phyloP scores from a whole-genome alignment of 2,113 vertebrate genomes.

The Albula glossodonta region DNA sequence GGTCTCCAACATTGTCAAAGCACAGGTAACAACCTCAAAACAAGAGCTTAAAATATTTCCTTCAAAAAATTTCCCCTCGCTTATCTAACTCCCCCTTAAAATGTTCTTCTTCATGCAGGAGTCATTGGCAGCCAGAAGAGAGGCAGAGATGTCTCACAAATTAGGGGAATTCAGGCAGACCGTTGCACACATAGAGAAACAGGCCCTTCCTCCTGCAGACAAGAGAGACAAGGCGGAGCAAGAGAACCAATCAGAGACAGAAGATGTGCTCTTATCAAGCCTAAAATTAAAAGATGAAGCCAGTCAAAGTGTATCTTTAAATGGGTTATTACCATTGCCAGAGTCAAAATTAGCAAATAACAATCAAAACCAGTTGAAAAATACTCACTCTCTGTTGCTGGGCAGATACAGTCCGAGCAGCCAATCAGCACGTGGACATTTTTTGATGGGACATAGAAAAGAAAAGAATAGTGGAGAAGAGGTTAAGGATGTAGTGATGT shows the following conservation, averaged over 20 bases:
- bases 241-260: conserved; percentile 9
- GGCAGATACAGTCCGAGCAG: not conserved
- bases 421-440: conserved; percentile 1
- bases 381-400: not conserved
- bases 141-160: conserved; percentile 43
- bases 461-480: conserved; percentile 17
- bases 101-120: conserved; percentile 48
- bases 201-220: conserved; percentile 22
- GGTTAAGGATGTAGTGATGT: conserved; percentile 20
- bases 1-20: conserved; percentile 60
- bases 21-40: conserved; percentile 55
- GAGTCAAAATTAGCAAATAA: conserved; percentile 12
- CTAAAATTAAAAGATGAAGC: conserved; percentile 27
- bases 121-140: conserved; percentile 52
- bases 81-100: not conserved
- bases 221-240: conserved; percentile 31
- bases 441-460: not conserved
- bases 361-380: not conserved
- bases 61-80: no score
- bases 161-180: conserved; percentile 36
- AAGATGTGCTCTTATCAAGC: not conserved
- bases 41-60: not conserved
- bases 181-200: conserved; percentile 15
- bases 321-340: conserved; percentile 32
- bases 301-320: not conserved